Conservation (phyloP, 2,888 invertebrate genomes). For the Acleris holmiana region DNA sequence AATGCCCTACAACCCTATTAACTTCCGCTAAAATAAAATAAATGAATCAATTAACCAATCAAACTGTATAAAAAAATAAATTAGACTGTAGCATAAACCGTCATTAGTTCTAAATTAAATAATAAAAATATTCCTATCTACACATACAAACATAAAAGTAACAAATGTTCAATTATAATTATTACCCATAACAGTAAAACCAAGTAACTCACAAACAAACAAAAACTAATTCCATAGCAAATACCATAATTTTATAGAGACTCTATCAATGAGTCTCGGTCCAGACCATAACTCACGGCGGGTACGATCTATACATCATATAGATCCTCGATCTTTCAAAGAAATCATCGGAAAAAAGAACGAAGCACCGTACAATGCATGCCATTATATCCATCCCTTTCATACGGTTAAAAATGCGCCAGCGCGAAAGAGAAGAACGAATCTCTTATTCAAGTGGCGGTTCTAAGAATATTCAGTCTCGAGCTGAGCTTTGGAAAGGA, state of each 20-base stretch:
- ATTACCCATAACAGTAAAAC: not conserved
- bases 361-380: constrained; percentile 71
- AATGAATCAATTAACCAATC: no score
- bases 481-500: constrained; percentile 39
- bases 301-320: constrained; percentile 76
- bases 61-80: no score
- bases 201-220: constrained; percentile 35
- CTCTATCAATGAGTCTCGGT: constrained; percentile 62
- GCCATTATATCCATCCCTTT: constrained; percentile 68
- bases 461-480: constrained; percentile 57
- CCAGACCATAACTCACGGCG: constrained; percentile 74
- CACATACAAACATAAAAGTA: not conserved
- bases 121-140: no score
- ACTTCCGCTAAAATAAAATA: no score
- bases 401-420: constrained; percentile 32
- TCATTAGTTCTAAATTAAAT: no score
- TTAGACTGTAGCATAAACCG: no score
- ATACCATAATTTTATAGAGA: constrained; percentile 40
- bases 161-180: not conserved
- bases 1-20: no score
- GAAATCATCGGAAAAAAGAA: constrained; percentile 77
- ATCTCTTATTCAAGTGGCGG: constrained; percentile 64
- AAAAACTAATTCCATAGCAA: constrained; percentile 30
- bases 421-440: constrained; percentile 50
- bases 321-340: constrained; percentile 75